These are phyloP conservation scores for Dendrolimus pini DNA, from an alignment of 2,888 invertebrate genomes.

Conservation along the genomic window DNA sequence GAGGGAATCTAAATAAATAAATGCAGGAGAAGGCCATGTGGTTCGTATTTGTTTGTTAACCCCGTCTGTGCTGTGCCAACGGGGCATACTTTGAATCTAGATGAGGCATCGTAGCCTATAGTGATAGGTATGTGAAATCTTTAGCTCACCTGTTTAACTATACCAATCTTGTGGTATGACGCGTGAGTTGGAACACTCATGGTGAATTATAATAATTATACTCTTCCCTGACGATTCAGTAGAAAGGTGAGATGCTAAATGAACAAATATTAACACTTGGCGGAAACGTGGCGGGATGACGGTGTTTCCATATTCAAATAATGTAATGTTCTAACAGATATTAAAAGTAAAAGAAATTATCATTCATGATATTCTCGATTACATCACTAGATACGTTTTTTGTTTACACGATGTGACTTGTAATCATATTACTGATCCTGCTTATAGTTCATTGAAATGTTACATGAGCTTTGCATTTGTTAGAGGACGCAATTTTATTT, in stretches of 20 bases:
- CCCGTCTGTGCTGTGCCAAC: slow-evolving; percentile 51
- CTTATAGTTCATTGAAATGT: too few relatives aligned
- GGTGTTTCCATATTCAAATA: slow-evolving; percentile 50
- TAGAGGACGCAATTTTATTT: too few relatives aligned
- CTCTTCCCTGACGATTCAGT: slow-evolving; percentile 8
- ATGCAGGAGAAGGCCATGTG: too few relatives aligned
- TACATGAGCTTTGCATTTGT: too few relatives aligned
- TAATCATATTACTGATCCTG: too few relatives aligned
- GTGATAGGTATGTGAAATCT: too few relatives aligned
- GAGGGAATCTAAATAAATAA: too few relatives aligned
- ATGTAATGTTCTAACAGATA: slow-evolving; percentile 1
- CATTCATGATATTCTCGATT: too few relatives aligned
- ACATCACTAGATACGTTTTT: too few relatives aligned
- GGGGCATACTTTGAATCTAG: slow-evolving; percentile 51
- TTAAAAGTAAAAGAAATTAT: too few relatives aligned
- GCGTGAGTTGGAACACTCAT: slow-evolving; percentile 61
- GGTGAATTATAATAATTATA: slow-evolving; percentile 19
- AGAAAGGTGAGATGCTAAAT: slow-evolving; percentile 12
- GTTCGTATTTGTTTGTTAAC: slow-evolving; percentile 2
- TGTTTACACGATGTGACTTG: too few relatives aligned
- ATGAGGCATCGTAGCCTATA: slow-evolving; percentile 47
- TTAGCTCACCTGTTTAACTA: slow-evolving; percentile 58
- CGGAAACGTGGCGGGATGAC: slow-evolving; percentile 64
- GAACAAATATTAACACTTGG: slow-evolving; percentile 50
- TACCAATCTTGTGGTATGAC: slow-evolving; percentile 58